Evolutionary conservation across 2,888 invertebrate species (phyloP), one percentile per base, ranked within the genome.

Genomic region (Ptychoptera albimana): DNA sequence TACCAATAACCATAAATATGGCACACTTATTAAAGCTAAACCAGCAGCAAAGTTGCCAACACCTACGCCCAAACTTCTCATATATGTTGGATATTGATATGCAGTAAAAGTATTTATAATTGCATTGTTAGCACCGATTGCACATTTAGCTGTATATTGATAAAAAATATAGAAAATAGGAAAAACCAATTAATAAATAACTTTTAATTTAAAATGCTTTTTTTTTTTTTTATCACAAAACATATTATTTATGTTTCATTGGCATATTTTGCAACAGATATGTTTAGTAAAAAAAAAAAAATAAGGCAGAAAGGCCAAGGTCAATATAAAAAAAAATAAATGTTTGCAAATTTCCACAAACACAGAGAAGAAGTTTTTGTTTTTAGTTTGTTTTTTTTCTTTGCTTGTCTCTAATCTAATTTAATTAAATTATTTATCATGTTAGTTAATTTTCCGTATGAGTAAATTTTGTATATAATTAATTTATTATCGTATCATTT

Each of bases 1-100:
- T 63, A 83, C 82, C 72, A 82, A 60, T 56, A 76, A 72, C 81
- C 82, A 84, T 54, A 85, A 68, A 59, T 81, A 84, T 2, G 86
- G 86, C 34, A 85, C 80, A 67, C 70, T 65, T 58, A 85, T 81
- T 40, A 85, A 67, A 2, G 79, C 84, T n/a, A 83, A 63, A 12
- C 85, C 82, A 0, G 83, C 79, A 1, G 82, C 72, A 46, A 83
- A 72, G 56, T 85, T 84, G 50, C 81, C 82, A 45, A 79, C 77
- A 9, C 81, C 81, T 12, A 81, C 75, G 2, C 80, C 80, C 32
- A 79, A 69, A 53, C 79, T 81, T 45, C 81, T 69, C 51, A 81
- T 73, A 42, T 76, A 68, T 4, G 80, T 80, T 1, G 81, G 81
- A 59, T 79, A 81, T 48, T 80, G 68, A 57, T 79, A 77, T 2